A percentile compares a stretch with the other conserved stretches of the same genome.
These are phyloP conservation scores for Ischnura elegans DNA, from an alignment of 2,888 invertebrate species.

Conservation along the genomic window DNA sequence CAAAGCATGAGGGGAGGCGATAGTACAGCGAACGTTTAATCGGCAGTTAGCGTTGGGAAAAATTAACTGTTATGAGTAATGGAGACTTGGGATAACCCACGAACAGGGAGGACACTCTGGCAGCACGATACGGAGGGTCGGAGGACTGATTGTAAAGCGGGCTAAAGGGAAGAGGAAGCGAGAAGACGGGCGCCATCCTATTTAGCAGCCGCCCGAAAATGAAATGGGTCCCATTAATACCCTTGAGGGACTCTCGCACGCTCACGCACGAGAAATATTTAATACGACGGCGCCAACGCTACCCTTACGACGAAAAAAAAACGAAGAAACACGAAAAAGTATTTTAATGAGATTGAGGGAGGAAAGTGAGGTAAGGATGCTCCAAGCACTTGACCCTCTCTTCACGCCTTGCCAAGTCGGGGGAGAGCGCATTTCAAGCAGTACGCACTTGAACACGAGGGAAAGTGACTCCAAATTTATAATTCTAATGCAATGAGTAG, in stretches of 20 bases:
- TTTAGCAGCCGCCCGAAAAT: conserved; percentile 12
- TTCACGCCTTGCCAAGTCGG: neutral
- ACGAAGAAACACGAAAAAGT: neutral
- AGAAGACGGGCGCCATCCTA: neutral
- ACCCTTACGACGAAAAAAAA: neutral
- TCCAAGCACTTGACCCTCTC: neutral
- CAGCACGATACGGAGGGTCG: too few species aligned
- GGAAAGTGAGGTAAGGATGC: neutral
- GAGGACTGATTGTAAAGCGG: neutral
- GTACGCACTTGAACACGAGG: neutral
- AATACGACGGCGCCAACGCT: neutral
- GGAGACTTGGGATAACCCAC: neutral
- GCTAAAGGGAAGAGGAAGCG: neutral
- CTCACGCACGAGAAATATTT: neutral
- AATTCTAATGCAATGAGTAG: neutral
- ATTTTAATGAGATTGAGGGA: neutral
- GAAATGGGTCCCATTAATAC: conserved; percentile 8
- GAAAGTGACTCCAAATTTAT: neutral
- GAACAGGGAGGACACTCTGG: neutral
- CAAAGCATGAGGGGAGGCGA: too few species aligned
- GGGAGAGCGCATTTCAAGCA: neutral
- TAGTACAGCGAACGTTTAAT: too few species aligned
- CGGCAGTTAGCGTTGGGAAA: too few species aligned
- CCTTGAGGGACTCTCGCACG: neutral
- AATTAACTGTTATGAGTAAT: too few species aligned